phyloP scores from a whole-genome alignment of 2,888 invertebrate genomes.

The Lithosia quadra region DNA sequence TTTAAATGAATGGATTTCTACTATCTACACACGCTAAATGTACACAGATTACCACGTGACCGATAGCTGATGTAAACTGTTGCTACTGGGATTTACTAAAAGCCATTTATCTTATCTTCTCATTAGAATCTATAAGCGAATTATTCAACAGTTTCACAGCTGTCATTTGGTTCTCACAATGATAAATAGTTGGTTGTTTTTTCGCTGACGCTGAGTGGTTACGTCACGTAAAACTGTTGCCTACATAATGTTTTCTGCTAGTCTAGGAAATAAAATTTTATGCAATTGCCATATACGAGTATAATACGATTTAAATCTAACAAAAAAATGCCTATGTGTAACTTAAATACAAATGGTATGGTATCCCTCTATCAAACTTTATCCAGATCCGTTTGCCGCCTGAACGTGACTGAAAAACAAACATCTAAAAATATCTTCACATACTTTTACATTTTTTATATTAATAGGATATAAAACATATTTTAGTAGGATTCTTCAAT shows the following conservation, averaged over 20 bases:
- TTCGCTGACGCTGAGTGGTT: slow-evolving; percentile 22
- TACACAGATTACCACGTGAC: slow-evolving; percentile 16
- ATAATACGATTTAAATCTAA: background rate
- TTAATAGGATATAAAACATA: too few relatives aligned
- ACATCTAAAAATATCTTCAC: too few relatives aligned
- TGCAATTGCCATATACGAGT: background rate
- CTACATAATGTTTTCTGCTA: background rate
- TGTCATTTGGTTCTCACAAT: slow-evolving; percentile 38
- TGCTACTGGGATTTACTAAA: slow-evolving; percentile 21
- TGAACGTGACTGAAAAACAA: too few relatives aligned
- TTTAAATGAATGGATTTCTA: background rate
- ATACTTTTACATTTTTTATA: too few relatives aligned
- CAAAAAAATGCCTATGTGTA: too few relatives aligned
- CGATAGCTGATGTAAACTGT: slow-evolving; percentile 19
- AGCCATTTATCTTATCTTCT: slow-evolving; percentile 41
- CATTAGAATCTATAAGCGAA: slow-evolving; percentile 38
- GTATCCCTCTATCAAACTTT: too few relatives aligned
- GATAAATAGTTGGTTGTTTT: slow-evolving; percentile 38
- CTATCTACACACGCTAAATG: background rate
- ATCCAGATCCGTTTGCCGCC: too few relatives aligned
- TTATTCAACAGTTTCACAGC: slow-evolving; percentile 45
- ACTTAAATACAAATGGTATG: too few relatives aligned
- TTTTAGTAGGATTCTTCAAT: too few relatives aligned
- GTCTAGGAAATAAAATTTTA: background rate
- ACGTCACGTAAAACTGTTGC: background rate